These are phyloP conservation scores for Nothoprocta pentlandii DNA, from an alignment of 2,113 vertebrate species.

Conservation along the genomic window DNA sequence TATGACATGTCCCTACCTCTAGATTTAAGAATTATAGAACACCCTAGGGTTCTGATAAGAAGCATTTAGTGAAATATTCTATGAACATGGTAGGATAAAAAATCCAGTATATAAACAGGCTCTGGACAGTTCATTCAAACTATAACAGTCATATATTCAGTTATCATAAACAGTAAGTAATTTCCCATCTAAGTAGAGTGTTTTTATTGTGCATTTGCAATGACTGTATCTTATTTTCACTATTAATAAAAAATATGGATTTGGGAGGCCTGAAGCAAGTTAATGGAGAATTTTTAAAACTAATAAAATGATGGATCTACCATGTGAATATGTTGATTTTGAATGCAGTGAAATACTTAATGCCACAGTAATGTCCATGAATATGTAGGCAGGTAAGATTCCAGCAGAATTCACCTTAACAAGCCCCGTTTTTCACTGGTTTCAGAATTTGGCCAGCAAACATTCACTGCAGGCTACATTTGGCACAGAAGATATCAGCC, in stretches of 20 bases:
- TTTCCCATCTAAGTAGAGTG: not conserved
- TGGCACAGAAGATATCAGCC: conserved; percentile 41
- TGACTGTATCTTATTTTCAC: conserved; percentile 35
- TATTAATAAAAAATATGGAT: conserved; percentile 58
- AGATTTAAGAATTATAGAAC: conserved; percentile 7
- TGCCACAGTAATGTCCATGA: not conserved
- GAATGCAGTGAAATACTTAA: not conserved
- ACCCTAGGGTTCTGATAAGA: conserved; percentile 6
- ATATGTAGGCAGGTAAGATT: not conserved
- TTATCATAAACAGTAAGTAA: conserved; percentile 48
- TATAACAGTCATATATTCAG: not conserved
- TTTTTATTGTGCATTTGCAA: conserved; percentile 26
- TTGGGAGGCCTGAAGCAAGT: conserved; percentile 13
- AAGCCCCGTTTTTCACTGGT: conserved; percentile 19
- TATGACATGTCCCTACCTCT: conserved; percentile 3
- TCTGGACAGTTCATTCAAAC: not conserved
- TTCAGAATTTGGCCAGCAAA: conserved; percentile 16
- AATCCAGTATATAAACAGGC: not conserved
- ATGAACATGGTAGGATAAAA: not conserved
- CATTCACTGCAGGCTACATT: conserved; percentile 26
- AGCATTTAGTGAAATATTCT: not conserved
- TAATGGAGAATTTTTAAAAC: conserved; percentile 28
- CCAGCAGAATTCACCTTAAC: conserved; percentile 26
- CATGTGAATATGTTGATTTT: conserved; percentile 24
- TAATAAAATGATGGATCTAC: conserved; percentile 36